Percentiles rank a stretch among this genome's conserved stretches.
Evolutionary conservation across 1,140 invertebrate genomes (phyloP).

Genomic region (Solenopsis fugax): DNA sequence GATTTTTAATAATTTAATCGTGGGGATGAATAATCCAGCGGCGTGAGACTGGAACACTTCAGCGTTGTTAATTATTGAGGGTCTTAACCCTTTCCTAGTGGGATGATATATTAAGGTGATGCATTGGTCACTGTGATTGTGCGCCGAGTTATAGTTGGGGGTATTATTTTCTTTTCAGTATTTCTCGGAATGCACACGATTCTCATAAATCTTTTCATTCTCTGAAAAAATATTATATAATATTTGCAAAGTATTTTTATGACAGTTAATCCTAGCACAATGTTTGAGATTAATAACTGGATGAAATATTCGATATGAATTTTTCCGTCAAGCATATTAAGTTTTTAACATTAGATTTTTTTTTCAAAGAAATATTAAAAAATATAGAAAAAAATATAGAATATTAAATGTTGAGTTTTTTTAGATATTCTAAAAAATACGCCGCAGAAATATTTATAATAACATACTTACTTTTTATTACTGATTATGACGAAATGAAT

Average conservation of each 20-base stretch:
- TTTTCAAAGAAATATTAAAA: background rate
- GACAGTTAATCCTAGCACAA: background rate
- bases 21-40: slow-evolving; percentile 15
- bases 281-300: background rate
- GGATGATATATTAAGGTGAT: slow-evolving; percentile 29
- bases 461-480: background rate
- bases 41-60: slow-evolving; percentile 3
- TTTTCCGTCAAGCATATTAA: background rate
- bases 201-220: background rate
- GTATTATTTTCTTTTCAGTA: background rate
- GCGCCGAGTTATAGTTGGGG: background rate
- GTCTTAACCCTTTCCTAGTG: slow-evolving; percentile 5
- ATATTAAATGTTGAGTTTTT: slow-evolving; percentile 26
- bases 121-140: slow-evolving; percentile 6
- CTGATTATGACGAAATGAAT: background rate
- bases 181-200: background rate
- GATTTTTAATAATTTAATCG: slow-evolving; percentile 44
- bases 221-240: background rate
- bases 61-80: slow-evolving; percentile 27
- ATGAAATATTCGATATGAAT: background rate
- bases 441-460: background rate
- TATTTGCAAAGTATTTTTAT: slow-evolving; percentile 15
- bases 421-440: background rate
- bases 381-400: background rate
- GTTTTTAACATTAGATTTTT: background rate